These are phyloP conservation scores for Diarsia mendica DNA, from an alignment of 2,888 invertebrate genomes.

Conservation along the genomic window DNA sequence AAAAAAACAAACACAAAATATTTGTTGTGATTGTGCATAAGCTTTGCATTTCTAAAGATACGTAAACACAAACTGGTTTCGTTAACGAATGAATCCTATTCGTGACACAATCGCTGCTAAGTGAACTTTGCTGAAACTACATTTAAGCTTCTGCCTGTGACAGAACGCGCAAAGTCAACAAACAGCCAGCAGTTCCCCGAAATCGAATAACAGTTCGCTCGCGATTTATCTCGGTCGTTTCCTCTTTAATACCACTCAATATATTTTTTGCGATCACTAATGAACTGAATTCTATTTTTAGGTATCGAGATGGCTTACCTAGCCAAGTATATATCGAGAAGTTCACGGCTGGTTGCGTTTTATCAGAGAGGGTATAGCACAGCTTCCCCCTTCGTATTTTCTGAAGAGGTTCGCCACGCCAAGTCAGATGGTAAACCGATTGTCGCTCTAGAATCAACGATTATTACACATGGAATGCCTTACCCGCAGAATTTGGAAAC, in stretches of 20 bases:
- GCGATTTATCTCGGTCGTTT: slow-evolving; percentile 61
- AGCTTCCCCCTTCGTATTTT: slow-evolving; percentile 79
- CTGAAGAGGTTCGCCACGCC: slow-evolving; percentile 92
- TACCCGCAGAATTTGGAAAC: slow-evolving; percentile 97
- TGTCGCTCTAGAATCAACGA: slow-evolving; percentile 99
- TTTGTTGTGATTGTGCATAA: no score
- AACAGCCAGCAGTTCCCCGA: slow-evolving; percentile 42
- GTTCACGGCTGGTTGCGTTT: slow-evolving; percentile 66
- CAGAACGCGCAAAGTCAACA: slow-evolving; percentile 55
- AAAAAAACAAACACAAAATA: no score
- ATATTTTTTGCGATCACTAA: slow-evolving; percentile 68
- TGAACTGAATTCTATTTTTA: slow-evolving; percentile 72
- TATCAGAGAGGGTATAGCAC: slow-evolving; percentile 70
- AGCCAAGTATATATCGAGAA: slow-evolving; percentile 71
- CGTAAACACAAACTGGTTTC: slow-evolving; percentile 25
- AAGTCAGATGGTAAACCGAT: slow-evolving; percentile 92
- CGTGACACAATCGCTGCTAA: slow-evolving; percentile 45
- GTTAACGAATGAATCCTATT: slow-evolving; percentile 45
- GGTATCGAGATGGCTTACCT: slow-evolving; percentile 78
- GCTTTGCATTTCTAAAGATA: no score
- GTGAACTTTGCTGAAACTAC: slow-evolving; percentile 54
- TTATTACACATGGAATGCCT: slow-evolving; percentile 99
- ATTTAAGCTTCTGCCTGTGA: slow-evolving; percentile 49
- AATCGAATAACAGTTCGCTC: slow-evolving; percentile 60
- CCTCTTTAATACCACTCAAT: slow-evolving; percentile 58